These are phyloP conservation scores for Orthosia incerta DNA, from an alignment of 2,888 invertebrate genomes.

Conservation along the genomic window DNA sequence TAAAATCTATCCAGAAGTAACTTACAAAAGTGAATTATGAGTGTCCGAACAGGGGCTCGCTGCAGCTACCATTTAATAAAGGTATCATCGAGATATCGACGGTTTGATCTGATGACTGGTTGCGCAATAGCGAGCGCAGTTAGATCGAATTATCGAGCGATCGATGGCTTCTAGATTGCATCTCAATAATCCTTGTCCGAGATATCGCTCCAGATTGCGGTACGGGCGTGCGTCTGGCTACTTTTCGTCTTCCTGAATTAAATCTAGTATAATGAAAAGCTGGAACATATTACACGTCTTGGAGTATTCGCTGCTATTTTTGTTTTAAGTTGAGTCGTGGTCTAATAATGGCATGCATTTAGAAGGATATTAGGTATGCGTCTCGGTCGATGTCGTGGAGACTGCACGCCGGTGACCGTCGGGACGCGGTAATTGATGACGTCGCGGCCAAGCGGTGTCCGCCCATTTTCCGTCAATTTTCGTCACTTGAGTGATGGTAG, in stretches of 20 bases:
- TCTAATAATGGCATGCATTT: conserved; percentile 79
- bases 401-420: conserved; percentile 87
- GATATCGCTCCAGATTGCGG: conserved; percentile 84
- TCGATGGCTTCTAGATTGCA: conserved; percentile 89
- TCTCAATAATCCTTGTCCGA: conserved; percentile 88
- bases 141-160: conserved; percentile 88
- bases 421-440: conserved; percentile 90
- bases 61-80: conserved; percentile 88
- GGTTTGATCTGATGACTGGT: conserved; percentile 86
- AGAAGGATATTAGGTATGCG: conserved; percentile 85
- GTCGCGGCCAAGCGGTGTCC: conserved; percentile 90
- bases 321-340: conserved; percentile 65
- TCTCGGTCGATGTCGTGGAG: conserved; percentile 76
- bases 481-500: conserved; percentile 91
- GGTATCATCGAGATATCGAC: conserved; percentile 84
- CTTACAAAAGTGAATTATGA: conserved; percentile 67
- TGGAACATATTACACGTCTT: conserved; percentile 45
- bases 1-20: conserved; percentile 62
- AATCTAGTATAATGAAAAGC: conserved; percentile 76
- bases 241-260: conserved; percentile 83
- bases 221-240: conserved; percentile 79
- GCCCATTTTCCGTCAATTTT: conserved; percentile 92
- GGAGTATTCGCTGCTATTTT: conserved; percentile 60
- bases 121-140: conserved; percentile 85
- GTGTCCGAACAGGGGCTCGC: conserved; percentile 62